Evolutionary conservation across 30 jellyfish, hydroid and myxozoan species (phyloP).

Genomic region (Nemopilema nomurai): DNA sequence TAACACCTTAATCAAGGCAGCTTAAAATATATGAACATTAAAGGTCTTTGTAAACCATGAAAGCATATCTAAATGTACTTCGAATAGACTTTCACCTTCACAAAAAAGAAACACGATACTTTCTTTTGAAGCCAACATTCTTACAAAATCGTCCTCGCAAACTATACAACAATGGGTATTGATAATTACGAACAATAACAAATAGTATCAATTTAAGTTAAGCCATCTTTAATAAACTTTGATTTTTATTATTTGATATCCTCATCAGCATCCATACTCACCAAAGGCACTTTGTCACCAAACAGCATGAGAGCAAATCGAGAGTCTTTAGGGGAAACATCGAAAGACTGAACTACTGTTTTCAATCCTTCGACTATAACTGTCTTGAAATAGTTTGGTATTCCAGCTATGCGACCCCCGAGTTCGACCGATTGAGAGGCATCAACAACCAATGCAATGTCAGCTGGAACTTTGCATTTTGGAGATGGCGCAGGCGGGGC

Average conservation of each 20-base stretch:
- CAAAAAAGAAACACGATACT: no score
- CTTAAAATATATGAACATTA: no score
- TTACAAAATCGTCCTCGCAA: no score
- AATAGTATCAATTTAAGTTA: neutral
- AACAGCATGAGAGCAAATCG: conserved; percentile 36
- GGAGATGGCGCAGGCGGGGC: conserved; percentile 15
- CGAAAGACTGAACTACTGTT: conserved; percentile 43
- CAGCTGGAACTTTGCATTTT: conserved; percentile 52
- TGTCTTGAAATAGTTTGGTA: conserved; percentile 15
- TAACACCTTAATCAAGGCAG: no score
- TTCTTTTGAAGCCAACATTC: no score
- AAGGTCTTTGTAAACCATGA: neutral
- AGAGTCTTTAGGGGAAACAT: conserved; percentile 33
- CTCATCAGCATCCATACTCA: neutral
- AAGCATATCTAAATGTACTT: no score
- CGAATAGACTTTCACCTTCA: no score
- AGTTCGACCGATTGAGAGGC: conserved; percentile 33
- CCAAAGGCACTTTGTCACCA: conserved; percentile 39
- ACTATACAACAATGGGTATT: no score
- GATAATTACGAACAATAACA: no score
- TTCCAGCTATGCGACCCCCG: conserved; percentile 48
- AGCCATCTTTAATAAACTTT: neutral
- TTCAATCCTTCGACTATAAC: conserved; percentile 39
- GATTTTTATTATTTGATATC: neutral
- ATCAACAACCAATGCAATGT: conserved; percentile 47